Conservation (phyloP, 2,888 invertebrate genomes). For the Melipona bicolor region DNA sequence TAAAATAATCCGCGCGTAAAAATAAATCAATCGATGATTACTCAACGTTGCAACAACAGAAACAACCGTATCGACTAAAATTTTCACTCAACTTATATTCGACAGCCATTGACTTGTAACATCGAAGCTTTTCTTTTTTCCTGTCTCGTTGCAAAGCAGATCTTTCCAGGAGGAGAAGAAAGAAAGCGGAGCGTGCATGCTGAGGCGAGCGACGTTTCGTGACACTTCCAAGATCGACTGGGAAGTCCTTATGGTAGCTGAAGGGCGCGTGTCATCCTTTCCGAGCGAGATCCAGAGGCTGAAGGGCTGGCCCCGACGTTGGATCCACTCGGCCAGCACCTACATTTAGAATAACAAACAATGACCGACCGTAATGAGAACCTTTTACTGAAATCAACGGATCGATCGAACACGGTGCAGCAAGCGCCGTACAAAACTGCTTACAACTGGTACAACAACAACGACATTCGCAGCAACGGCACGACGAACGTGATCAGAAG, state of each 20-base stretch:
- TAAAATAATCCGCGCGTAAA: background rate
- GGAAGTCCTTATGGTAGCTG: conserved; percentile 82
- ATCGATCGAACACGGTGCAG: conserved; percentile 29
- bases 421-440: conserved; percentile 20
- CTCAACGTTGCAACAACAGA: background rate
- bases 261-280: conserved; percentile 69
- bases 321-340: conserved; percentile 77
- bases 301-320: conserved; percentile 82
- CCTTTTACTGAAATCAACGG: conserved; percentile 61
- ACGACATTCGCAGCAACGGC: conserved; percentile 41
- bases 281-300: conserved; percentile 79
- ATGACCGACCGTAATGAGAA: conserved; percentile 77
- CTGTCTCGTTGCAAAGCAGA: background rate
- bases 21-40: background rate
- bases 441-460: conserved; percentile 58
- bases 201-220: conserved; percentile 71
- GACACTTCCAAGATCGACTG: conserved; percentile 69
- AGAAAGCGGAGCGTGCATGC: conserved; percentile 78
- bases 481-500: conserved; percentile 18
- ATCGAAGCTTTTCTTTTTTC: background rate
- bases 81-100: background rate
- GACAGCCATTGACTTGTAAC: background rate
- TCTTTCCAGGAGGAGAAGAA: conserved; percentile 66
- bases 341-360: conserved; percentile 78
- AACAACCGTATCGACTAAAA: background rate